Evolutionary conservation across 2,888 invertebrate genomes (phyloP).

Genomic region (Stramonita haemastoma): DNA sequence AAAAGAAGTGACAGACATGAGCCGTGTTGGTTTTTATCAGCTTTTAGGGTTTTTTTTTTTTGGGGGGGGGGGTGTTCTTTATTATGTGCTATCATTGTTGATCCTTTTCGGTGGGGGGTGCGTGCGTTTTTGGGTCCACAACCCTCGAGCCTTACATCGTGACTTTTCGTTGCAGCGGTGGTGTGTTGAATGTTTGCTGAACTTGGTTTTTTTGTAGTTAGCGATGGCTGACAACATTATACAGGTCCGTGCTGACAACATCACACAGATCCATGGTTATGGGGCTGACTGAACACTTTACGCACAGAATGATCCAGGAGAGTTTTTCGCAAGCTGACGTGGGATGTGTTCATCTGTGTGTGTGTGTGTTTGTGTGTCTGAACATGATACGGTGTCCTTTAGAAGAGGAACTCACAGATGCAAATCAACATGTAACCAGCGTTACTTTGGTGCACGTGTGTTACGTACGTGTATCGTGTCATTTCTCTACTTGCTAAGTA

Average conservation of each 20-base stretch:
- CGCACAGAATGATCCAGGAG: neutral
- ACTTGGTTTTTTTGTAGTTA: no score
- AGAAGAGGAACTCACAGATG: neutral
- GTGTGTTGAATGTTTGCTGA: no score
- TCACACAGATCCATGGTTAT: neutral
- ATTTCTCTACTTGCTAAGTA: neutral
- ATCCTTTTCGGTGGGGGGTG: neutral
- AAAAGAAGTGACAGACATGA: neutral
- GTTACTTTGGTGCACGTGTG: neutral
- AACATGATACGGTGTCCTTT: no score
- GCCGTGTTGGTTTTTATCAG: neutral
- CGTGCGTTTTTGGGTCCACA: neutral
- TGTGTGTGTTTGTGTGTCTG: slow-evolving; percentile 10
- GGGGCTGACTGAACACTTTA: slow-evolving; percentile 5
- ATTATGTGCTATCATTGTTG: neutral
- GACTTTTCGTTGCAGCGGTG: neutral
- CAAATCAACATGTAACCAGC: neutral
- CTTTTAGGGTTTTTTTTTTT: neutral
- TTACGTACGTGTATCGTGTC: neutral
- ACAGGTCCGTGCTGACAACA: no score
- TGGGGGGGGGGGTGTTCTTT: neutral
- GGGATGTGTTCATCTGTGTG: slow-evolving; percentile 28
- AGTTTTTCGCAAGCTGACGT: neutral
- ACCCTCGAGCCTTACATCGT: slow-evolving; percentile 15
- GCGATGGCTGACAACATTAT: no score